Percentiles rank a stretch among this genome's conserved stretches.
phyloP scores from a whole-genome alignment of 1,140 invertebrate species.

The Drosophila mayri region DNA sequence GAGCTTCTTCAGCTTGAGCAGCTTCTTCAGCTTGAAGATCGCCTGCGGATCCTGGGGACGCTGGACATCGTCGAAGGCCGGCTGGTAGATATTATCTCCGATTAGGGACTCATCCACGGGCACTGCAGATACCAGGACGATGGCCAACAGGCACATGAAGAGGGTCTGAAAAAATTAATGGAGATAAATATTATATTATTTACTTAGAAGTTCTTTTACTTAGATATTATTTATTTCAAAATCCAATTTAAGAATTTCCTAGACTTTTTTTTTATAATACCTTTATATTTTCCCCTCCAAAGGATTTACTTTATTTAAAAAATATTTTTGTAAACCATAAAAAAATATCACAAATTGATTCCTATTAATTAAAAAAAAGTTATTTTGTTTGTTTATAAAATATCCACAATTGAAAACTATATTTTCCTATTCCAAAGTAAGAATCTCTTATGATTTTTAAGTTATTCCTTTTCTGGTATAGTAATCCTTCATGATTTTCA shows the following conservation, averaged over 20 bases:
- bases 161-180: slow-evolving; percentile 52
- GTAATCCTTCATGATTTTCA: not conserved
- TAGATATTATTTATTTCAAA: not conserved
- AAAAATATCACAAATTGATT: not conserved
- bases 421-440: not conserved
- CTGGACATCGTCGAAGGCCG: slow-evolving; percentile 62
- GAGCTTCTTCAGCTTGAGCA: slow-evolving; percentile 76
- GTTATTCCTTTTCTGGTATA: not conserved
- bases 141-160: slow-evolving; percentile 65
- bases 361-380: not conserved
- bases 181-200: not conserved
- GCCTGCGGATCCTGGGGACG: slow-evolving; percentile 72
- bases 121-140: slow-evolving; percentile 67
- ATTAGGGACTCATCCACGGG: slow-evolving; percentile 74
- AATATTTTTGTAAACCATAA: not conserved
- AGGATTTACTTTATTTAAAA: not conserved
- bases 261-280: not conserved
- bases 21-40: slow-evolving; percentile 81
- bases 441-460: not conserved
- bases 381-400: not conserved
- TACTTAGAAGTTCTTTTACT: not conserved
- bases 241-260: not conserved
- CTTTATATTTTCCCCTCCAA: not conserved
- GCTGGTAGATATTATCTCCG: slow-evolving; percentile 69
- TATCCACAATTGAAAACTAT: not conserved